Conservation (phyloP, 1,140 invertebrate genomes). For the Oedothorax gibbosus region DNA sequence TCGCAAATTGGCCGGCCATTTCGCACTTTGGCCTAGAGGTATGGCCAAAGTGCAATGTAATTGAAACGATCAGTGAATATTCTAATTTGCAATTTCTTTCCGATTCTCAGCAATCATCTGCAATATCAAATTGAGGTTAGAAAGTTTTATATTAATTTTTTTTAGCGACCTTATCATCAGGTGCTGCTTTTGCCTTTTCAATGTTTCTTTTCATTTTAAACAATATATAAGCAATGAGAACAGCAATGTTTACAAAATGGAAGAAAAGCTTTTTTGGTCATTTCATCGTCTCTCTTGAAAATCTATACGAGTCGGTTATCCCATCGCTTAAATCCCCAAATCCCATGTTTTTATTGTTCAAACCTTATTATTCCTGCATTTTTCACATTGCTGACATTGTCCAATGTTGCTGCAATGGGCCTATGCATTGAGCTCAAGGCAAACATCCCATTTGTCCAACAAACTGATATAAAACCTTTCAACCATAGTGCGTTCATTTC, state of each 20-base stretch:
- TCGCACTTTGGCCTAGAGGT: too few relatives aligned
- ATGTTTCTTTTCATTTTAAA: neutral
- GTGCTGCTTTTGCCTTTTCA: neutral
- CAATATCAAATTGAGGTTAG: neutral
- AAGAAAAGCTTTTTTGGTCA: conserved; percentile 1
- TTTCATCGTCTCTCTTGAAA: neutral
- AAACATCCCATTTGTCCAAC: neutral
- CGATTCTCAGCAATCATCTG: neutral
- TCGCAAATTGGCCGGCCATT: too few relatives aligned
- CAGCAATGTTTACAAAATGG: too few relatives aligned
- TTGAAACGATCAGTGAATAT: too few relatives aligned
- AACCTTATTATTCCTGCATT: neutral
- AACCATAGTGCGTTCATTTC: neutral
- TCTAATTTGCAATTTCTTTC: neutral
- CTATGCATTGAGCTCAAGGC: neutral
- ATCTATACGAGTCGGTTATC: neutral
- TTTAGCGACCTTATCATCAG: neutral
- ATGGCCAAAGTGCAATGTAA: too few relatives aligned
- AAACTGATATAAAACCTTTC: neutral
- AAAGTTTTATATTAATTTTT: neutral
- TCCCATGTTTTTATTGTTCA: neutral
- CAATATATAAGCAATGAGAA: neutral
- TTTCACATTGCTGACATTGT: neutral
- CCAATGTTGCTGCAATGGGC: neutral
- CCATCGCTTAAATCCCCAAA: neutral